Conservation (phyloP, 92 coral and sea anemone genomes). For the Palythoa grandiflora region DNA sequence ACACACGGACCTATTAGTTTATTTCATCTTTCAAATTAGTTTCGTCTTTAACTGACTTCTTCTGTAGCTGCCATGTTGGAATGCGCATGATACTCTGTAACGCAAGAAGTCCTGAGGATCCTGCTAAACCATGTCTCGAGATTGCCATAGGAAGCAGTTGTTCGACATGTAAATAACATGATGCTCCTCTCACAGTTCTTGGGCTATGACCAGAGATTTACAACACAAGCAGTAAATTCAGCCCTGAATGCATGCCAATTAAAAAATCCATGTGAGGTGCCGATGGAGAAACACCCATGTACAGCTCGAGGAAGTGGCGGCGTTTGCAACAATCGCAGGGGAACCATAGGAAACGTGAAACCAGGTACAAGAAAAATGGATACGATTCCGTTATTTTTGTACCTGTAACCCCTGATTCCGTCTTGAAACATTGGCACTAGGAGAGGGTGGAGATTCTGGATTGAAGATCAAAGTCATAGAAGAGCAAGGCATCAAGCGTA, state of each 20-base stretch:
- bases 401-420: conserved; percentile 1
- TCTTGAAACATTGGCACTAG: background rate
- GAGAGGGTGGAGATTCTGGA: background rate
- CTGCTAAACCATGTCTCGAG: background rate
- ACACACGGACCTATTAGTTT: too few species aligned
- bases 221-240: background rate
- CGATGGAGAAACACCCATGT: conserved; percentile 1
- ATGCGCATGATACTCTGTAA: too few species aligned
- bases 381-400: background rate
- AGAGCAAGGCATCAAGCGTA: too few species aligned
- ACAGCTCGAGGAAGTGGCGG: background rate
- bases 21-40: too few species aligned
- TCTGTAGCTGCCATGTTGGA: too few species aligned
- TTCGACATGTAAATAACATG: background rate
- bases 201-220: background rate
- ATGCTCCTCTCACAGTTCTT: background rate
- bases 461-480: too few species aligned
- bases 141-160: conserved; percentile 5
- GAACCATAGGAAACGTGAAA: background rate
- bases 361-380: background rate
- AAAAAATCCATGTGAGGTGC: background rate
- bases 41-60: too few species aligned
- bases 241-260: background rate
- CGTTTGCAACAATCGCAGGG: background rate
- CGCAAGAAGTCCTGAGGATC: conserved; percentile 15